Evolutionary conservation across 2,888 invertebrate genomes (phyloP), one percentile per base, ranked within the genome.

Genomic region (Meiosimyza decipiens): DNA sequence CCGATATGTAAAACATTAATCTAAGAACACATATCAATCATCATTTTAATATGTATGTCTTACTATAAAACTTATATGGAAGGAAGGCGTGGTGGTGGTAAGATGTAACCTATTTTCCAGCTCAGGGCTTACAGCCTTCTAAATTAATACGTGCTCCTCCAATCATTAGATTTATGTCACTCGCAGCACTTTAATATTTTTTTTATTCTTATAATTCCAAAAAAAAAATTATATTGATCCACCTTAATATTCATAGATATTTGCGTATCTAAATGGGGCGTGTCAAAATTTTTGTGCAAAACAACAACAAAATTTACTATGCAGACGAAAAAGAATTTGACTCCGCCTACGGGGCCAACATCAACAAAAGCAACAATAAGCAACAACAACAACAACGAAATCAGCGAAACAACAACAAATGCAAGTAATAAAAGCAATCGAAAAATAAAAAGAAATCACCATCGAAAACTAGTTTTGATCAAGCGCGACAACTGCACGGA

Each of bases 251-350:
- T 68, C 62, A 70, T 52, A 74, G 18, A 82, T 82, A 82, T 82
- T 82, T 82, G 76, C 82, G 80, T 82, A 82, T 83, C 82, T 82
- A 83, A 83, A 81, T 82, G 81, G 82, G 82, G 82, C 83, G 82
- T 83, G 83, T 80, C 82, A 80, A 79, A 75, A 75, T 60, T 71
- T 68, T 71, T 67, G 65, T 72, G 55, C 13, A 40, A 6, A 40
- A 40, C 40, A 40, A 40, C 40, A 40, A 40, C 40, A 40, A 40
- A 40, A 40, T 40, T 40, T 40, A 40, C 40, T 40, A 40, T 9
- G 40, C 9, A 40, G 40, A 40, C 40, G 9, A 40, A 9, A 40
- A 76, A 75, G 72, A 77, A 76, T 73, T 79, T 80, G 76, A 81
- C 83, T 82, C 84, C 84, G 84, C 84, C 84, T 82, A 79, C 77